phyloP scores from a whole-genome alignment of 2,113 vertebrate genomes.

The Brachypodius melanocephalos region DNA sequence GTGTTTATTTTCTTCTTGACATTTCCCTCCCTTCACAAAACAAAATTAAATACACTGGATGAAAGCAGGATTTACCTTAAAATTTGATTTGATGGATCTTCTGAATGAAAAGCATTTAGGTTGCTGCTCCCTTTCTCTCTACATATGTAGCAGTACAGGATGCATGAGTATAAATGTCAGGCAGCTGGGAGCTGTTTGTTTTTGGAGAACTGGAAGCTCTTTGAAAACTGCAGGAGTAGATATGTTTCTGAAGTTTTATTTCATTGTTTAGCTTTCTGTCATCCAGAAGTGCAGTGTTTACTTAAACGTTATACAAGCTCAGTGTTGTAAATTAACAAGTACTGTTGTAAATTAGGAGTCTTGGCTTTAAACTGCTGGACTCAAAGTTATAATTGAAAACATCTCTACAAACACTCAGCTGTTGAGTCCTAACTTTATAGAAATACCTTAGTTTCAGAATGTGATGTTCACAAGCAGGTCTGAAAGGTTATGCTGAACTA shows the following conservation, averaged over 20 bases:
- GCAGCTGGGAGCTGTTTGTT: conserved; percentile 55
- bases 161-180: neutral
- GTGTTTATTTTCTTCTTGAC: neutral
- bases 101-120: neutral
- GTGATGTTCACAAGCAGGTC: neutral
- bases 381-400: conserved; percentile 64
- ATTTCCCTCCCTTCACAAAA: neutral
- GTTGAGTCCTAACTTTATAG: conserved; percentile 16
- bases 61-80: conserved; percentile 21
- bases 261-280: conserved; percentile 59
- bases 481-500: neutral
- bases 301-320: conserved; percentile 58
- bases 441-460: conserved; percentile 37
- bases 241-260: conserved; percentile 63
- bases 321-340: conserved; percentile 61
- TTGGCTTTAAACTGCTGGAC: conserved; percentile 59
- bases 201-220: conserved; percentile 38
- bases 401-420: conserved; percentile 54
- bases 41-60: neutral
- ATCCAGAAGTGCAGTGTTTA: conserved; percentile 64
- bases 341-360: conserved; percentile 60
- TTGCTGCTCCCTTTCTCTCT: neutral
- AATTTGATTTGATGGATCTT: neutral
- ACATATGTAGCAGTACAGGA: neutral
- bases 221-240: conserved; percentile 59